Evolutionary conservation across 2,113 vertebrate genomes (phyloP), one percentile per base, ranked within the genome.

Genomic region (Anarhynchus alexandrinus): DNA sequence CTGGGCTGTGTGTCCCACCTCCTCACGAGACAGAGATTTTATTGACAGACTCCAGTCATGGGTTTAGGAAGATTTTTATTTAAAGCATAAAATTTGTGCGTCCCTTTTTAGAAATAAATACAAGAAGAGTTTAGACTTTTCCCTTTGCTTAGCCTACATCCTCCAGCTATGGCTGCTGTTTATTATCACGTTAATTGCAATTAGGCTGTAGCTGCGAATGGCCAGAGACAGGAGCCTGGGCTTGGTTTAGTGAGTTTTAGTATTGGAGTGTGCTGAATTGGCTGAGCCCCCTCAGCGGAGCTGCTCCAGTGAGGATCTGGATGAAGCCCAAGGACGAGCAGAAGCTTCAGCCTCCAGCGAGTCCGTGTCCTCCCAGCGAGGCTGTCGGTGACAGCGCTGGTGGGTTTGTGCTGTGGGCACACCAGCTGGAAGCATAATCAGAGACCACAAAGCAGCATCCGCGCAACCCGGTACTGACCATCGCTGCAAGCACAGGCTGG

Each of bases 241-340:
- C 83, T 78, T 64, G 49, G 34, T 79, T 98, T 98, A 98, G 97
- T 97, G 85, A 47, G 26, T 93, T 86, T 98, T 98, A 98, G 97
- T 96, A 79, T 9, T 29, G 64, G 30, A 43, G 59, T 22, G 43
- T 66, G 73, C 32, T 4, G 40, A 11, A 25, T 4, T 45, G 88
- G 64, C 83, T 34, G 82, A 67, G 71, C 38, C 70, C 67, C 78
- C 25, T 36, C 34, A 12, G 23, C 3, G 4, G 72, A 67, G 49
- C 82, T 58, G 89, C 38, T 55, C 15, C n/a, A 8, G 29, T 0
- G 0, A 80, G 29, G 55, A 9, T 34, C 19, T 4, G 10, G 55
- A 32, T 55, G 36, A 73, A 8, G 20, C 30, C 36, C 4, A 6
- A 25, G 47, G 66, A 22, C 2, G 12, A 66, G 66, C 49, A 29